Conservation (phyloP, 37 sponge, comb jelly and placozoan species). For the Aphrocallistes beatrix region DNA sequence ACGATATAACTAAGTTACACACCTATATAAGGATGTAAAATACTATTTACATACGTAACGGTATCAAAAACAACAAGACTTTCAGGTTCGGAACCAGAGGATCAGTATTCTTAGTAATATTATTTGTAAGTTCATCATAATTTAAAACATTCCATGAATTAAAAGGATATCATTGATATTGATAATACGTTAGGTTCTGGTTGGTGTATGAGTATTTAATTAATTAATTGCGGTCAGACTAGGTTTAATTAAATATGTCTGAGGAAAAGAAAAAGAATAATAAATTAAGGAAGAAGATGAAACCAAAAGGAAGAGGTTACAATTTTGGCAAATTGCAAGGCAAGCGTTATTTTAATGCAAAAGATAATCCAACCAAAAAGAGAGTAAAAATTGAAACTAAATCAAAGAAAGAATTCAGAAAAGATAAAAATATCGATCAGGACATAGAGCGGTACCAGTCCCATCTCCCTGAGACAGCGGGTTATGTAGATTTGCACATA, state of each 20-base stretch:
- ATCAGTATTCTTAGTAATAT: too few species aligned
- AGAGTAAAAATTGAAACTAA: not conserved
- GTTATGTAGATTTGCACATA: not conserved
- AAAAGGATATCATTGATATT: too few species aligned
- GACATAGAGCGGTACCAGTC: not conserved
- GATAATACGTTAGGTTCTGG: too few species aligned
- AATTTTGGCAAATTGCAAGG: not conserved
- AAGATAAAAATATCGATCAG: not conserved
- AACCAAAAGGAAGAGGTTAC: not conserved
- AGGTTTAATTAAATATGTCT: not conserved
- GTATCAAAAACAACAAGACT: too few species aligned
- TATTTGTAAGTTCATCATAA: too few species aligned
- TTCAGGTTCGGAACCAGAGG: too few species aligned
- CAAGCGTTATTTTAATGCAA: not conserved
- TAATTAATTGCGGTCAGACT: too few species aligned
- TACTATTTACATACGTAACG: too few species aligned
- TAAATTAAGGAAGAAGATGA: not conserved
- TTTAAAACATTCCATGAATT: too few species aligned
- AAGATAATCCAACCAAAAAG: not conserved
- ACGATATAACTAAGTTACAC: too few species aligned
- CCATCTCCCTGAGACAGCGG: not conserved
- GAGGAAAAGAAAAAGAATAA: not conserved
- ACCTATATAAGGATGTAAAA: too few species aligned
- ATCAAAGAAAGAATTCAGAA: not conserved
- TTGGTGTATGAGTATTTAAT: too few species aligned